phyloP scores from a whole-genome alignment of 1,140 invertebrate genomes.

The Lamellibrachia luymesi region DNA sequence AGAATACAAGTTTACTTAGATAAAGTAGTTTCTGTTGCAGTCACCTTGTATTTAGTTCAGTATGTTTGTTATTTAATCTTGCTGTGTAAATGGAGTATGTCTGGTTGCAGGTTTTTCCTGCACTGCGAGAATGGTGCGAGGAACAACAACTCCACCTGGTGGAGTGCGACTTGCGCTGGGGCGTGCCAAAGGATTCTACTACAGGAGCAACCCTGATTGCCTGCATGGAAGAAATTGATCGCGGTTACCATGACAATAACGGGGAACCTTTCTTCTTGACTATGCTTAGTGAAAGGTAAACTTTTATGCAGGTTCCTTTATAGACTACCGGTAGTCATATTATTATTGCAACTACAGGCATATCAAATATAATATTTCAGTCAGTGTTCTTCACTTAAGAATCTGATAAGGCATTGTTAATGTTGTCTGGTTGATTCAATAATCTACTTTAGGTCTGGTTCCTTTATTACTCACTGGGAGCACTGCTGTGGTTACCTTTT shows the following conservation, averaged over 20 bases:
- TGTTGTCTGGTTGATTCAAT: too few relatives aligned
- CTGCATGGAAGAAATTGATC: slow-evolving; percentile 53
- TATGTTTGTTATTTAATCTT: background rate
- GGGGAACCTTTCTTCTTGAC: slow-evolving; percentile 51
- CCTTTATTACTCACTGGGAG: too few relatives aligned
- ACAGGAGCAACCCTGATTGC: slow-evolving; percentile 44
- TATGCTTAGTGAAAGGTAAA: slow-evolving; percentile 48
- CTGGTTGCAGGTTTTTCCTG: slow-evolving; percentile 50
- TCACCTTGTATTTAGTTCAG: background rate
- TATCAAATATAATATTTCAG: background rate
- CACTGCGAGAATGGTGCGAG: slow-evolving; percentile 53
- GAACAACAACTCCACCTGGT: slow-evolving; percentile 42
- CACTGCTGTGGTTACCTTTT: too few relatives aligned
- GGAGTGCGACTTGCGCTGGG: slow-evolving; percentile 56
- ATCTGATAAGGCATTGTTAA: too few relatives aligned
- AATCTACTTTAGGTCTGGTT: too few relatives aligned
- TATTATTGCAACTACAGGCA: background rate
- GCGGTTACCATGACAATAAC: slow-evolving; percentile 43
- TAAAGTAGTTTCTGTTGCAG: slow-evolving; percentile 12
- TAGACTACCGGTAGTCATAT: background rate
- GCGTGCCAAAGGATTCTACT: slow-evolving; percentile 50
- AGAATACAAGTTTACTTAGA: background rate
- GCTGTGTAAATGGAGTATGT: background rate
- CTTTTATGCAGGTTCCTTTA: background rate
- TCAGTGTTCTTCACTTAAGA: too few relatives aligned